These are phyloP conservation scores for Drosophila busckii DNA, from an alignment of 1,140 invertebrate genomes.

Conservation along the genomic window DNA sequence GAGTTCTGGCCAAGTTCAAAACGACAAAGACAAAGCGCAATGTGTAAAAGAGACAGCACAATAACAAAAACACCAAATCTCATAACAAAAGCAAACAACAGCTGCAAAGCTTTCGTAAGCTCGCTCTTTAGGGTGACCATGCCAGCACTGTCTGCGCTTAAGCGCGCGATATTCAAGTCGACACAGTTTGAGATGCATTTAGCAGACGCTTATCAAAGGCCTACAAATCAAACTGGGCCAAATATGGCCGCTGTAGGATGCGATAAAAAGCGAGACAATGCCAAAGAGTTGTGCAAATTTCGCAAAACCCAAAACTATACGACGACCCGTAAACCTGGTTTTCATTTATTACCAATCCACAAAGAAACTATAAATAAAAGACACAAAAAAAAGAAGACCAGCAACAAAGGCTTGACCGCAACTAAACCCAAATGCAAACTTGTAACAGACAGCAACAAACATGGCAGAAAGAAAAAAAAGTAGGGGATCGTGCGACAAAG, in stretches of 20 bases:
- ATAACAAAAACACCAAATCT: slow-evolving; percentile 42
- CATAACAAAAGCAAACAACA: slow-evolving; percentile 22
- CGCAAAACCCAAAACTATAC: slow-evolving; percentile 47
- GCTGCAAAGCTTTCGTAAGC: slow-evolving; percentile 3
- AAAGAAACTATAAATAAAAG: slow-evolving; percentile 43
- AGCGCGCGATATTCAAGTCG: slow-evolving; percentile 23
- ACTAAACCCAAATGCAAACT: slow-evolving; percentile 51
- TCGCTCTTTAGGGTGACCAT: slow-evolving; percentile 29
- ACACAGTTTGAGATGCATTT: slow-evolving; percentile 28
- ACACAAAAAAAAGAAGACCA: slow-evolving; percentile 12
- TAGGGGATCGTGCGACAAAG: slow-evolving; percentile 4
- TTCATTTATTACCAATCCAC: slow-evolving; percentile 67
- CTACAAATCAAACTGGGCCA: slow-evolving; percentile 28
- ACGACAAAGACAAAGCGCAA: slow-evolving; percentile 9
- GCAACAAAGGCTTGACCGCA: slow-evolving; percentile 10
- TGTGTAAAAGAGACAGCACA: slow-evolving; percentile 35
- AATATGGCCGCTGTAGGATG: slow-evolving; percentile 3
- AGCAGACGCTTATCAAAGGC: slow-evolving; percentile 22
- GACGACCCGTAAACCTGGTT: slow-evolving; percentile 68
- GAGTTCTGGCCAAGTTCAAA: slow-evolving; percentile 61
- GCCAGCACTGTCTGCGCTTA: background rate
- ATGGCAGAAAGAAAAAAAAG: background rate
- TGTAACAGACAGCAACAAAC: slow-evolving; percentile 47
- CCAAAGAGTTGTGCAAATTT: slow-evolving; percentile 36
- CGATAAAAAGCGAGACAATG: slow-evolving; percentile 18